Evolutionary conservation across 2,113 vertebrate species (phyloP), one percentile per base, ranked within the genome.

Genomic region (Gallinago paraguaiae): DNA sequence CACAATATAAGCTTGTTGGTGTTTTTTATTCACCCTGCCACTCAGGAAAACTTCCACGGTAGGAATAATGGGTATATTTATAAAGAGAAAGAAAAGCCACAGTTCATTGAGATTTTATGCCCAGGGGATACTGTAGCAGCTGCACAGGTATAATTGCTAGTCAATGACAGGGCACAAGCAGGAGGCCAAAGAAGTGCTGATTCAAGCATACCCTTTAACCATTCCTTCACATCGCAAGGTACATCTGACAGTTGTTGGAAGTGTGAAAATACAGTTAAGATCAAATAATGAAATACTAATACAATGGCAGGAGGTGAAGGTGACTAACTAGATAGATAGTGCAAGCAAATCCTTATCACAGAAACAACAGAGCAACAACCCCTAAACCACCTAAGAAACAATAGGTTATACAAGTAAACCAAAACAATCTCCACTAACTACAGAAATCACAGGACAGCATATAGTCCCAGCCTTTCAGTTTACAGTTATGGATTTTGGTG

Each of bases 231-330:
- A 50, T 61, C 50, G 41, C 51, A 70, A 86, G 80, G 37, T 43
- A 53, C 13, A 51, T 63, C 79, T 86, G 85, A 48, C 70, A 80
- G 50, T 43, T 79, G 67, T 24, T 75, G 61, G 22, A 37, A 89
- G 64, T 41, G 35, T 45, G 67, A 90, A 86, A 85, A 75, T 25
- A 35, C 43, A 69, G 48, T 9, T 67, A 76, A 89, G 51, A 86
- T 81, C 81, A 91, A 90, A 92, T 72, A 86, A 93, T 67, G 41
- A 91, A 88, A 81, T 39, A 61, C 64, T 76, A 82, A 17, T 25
- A 43, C 69, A 59, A 63, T 3, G 5, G 45, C 46, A 78, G 83
- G 45, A 95, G n/a, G 37, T 78, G n/a, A 63, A 64, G 0, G 7
- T 37, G 27, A 37, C 37, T n/a, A 8, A 56, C n/a, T 27, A 35